These are phyloP conservation scores for Pimpla rufipes DNA, from an alignment of 2,888 invertebrate species.

Conservation along the genomic window DNA sequence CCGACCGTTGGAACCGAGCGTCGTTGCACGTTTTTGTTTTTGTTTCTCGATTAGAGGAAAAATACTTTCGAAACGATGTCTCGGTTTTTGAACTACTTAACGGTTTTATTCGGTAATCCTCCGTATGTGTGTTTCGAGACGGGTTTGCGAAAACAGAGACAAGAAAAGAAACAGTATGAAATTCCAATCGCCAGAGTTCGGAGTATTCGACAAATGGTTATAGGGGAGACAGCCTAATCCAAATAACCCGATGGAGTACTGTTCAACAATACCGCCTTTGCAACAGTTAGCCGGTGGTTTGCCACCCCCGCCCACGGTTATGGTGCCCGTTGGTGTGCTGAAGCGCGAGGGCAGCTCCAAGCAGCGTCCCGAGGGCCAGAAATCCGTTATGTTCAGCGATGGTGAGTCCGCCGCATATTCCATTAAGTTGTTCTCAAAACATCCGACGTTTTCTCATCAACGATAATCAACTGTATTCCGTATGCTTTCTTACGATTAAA, in stretches of 20 bases:
- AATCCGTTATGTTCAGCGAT: constrained; percentile 95
- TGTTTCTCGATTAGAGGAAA: not conserved
- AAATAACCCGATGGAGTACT: constrained; percentile 95
- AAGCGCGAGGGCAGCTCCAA: constrained; percentile 89
- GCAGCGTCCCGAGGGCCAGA: constrained; percentile 87
- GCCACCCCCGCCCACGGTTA: constrained; percentile 89
- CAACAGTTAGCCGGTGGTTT: constrained; percentile 89
- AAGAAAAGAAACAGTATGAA: constrained; percentile 46
- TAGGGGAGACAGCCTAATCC: constrained; percentile 90
- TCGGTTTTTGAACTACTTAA: not conserved
- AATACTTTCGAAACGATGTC: not conserved
- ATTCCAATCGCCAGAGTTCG: constrained; percentile 77
- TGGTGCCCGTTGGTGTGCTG: constrained; percentile 94
- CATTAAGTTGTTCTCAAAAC: not conserved
- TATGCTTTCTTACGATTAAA: constrained; percentile 8
- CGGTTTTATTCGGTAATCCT: constrained; percentile 31
- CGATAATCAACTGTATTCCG: not conserved
- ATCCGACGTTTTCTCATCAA: not conserved
- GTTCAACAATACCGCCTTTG: constrained; percentile 92
- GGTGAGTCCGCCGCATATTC: constrained; percentile 85
- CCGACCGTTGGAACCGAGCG: not conserved
- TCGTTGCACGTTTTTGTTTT: constrained; percentile 14
- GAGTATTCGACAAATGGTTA: constrained; percentile 85
- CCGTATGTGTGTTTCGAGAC: constrained; percentile 38
- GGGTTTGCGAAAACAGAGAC: constrained; percentile 40